Percentiles rank a stretch among this genome's conserved stretches.
phyloP scores from a whole-genome alignment of 2,888 invertebrate genomes.

The Luperina testacea region DNA sequence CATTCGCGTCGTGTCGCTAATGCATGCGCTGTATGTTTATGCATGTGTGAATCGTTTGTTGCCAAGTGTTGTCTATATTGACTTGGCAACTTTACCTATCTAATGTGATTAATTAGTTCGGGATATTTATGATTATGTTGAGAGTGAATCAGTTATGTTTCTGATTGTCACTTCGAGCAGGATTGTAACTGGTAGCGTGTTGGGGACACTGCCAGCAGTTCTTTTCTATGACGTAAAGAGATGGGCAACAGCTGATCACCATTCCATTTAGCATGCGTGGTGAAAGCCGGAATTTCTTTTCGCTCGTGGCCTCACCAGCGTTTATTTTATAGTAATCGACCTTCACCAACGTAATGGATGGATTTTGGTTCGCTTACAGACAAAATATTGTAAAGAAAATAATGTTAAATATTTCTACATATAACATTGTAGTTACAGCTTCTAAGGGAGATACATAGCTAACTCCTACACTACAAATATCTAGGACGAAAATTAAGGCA shows the following conservation, averaged over 20 bases:
- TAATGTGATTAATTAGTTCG: slow-evolving; percentile 33
- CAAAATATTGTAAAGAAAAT: slow-evolving; percentile 32
- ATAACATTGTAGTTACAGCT: neutral
- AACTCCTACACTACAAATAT: slow-evolving; percentile 29
- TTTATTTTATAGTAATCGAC: slow-evolving; percentile 24
- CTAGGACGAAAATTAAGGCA: slow-evolving; percentile 42
- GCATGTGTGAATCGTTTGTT: slow-evolving; percentile 41
- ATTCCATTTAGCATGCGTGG: neutral
- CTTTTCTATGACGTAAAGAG: neutral
- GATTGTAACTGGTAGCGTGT: neutral
- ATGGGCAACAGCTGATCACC: neutral
- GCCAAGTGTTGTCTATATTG: slow-evolving; percentile 21
- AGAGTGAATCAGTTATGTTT: slow-evolving; percentile 4
- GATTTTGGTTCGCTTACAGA: slow-evolving; percentile 14
- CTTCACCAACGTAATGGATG: slow-evolving; percentile 31
- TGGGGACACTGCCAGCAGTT: neutral
- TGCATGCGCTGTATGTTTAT: slow-evolving; percentile 50
- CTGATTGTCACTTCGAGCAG: neutral
- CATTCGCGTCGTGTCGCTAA: slow-evolving; percentile 45
- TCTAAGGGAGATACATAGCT: slow-evolving; percentile 19
- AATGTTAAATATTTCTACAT: slow-evolving; percentile 8
- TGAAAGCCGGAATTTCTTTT: neutral
- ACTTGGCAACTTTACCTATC: slow-evolving; percentile 12
- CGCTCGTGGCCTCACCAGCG: neutral
- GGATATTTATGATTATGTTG: slow-evolving; percentile 1